Evolutionary conservation across 1,140 invertebrate genomes (phyloP).

Genomic region (Venturia canescens): DNA sequence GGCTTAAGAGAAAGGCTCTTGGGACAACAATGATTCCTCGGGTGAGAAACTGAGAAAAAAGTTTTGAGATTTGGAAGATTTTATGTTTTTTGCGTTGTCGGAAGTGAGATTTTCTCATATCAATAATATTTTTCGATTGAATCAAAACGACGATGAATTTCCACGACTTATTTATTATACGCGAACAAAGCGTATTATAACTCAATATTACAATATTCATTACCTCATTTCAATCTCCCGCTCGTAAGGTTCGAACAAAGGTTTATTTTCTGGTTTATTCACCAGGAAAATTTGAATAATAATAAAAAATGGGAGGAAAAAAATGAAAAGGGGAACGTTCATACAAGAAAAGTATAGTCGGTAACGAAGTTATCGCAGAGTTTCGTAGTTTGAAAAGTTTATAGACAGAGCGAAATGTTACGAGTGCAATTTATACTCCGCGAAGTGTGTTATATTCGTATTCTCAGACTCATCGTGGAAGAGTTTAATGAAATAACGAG

Average conservation of each 20-base stretch:
- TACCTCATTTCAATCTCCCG: neutral
- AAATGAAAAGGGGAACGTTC: neutral
- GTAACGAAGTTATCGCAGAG: neutral
- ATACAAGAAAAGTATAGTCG: slow-evolving; percentile 1
- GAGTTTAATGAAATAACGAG: slow-evolving; percentile 9
- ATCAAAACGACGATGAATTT: neutral
- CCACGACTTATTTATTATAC: neutral
- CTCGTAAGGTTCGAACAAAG: neutral
- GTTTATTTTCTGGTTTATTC: neutral
- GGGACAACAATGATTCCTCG: too few species aligned
- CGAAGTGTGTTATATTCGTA: neutral
- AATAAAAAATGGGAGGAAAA: neutral
- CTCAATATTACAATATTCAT: slow-evolving; percentile 4
- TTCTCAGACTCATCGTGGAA: neutral
- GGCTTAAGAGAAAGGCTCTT: too few species aligned
- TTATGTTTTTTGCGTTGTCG: too few species aligned
- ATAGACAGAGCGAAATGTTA: slow-evolving; percentile 6
- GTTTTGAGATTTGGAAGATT: too few species aligned
- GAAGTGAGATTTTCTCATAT: neutral
- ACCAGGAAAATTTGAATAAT: neutral
- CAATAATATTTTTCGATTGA: neutral
- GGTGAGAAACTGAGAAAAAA: too few species aligned
- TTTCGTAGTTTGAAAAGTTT: slow-evolving; percentile 1
- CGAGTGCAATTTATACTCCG: neutral
- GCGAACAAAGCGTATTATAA: neutral